A percentile compares a stretch with the other conserved stretches of the same genome.
These are phyloP conservation scores for Ammodramus savannarum DNA, from an alignment of 2,113 vertebrate species.

Conservation along the genomic window DNA sequence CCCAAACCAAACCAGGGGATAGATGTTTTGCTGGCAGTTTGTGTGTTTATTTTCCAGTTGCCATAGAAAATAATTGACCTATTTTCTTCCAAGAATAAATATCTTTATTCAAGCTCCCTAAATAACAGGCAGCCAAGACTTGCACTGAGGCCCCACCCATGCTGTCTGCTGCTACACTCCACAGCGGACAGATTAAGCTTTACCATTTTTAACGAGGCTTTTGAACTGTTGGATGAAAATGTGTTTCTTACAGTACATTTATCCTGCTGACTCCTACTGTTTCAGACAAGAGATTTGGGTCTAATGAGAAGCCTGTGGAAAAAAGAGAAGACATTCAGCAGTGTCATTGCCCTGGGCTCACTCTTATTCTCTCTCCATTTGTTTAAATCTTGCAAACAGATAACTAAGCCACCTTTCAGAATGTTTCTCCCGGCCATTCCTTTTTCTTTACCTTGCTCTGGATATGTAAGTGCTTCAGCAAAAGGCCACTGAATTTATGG, in stretches of 20 bases:
- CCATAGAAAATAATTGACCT: constrained; percentile 79
- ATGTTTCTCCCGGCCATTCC: neutral
- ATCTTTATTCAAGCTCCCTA: constrained; percentile 70
- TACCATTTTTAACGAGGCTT: constrained; percentile 45
- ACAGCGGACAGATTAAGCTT: constrained; percentile 40
- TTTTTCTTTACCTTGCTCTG: neutral
- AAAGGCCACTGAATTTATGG: neutral
- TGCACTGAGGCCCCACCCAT: constrained; percentile 42
- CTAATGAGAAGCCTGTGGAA: constrained; percentile 18
- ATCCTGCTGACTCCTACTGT: constrained; percentile 59
- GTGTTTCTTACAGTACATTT: constrained; percentile 44
- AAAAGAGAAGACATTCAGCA: neutral
- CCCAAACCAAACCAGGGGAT: neutral
- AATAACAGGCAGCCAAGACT: constrained; percentile 58
- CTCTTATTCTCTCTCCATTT: neutral
- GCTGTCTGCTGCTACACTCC: constrained; percentile 49
- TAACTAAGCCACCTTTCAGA: neutral
- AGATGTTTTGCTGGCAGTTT: constrained; percentile 60
- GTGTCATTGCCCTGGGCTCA: neutral
- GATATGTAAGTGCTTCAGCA: neutral
- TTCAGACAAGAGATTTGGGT: constrained; percentile 43
- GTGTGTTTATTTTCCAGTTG: constrained; percentile 76
- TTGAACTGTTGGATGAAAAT: constrained; percentile 46
- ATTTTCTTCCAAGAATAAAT: constrained; percentile 75
- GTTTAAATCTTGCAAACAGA: neutral